Conservation (phyloP, 2,113 vertebrate species). For the Gavia stellata region DNA sequence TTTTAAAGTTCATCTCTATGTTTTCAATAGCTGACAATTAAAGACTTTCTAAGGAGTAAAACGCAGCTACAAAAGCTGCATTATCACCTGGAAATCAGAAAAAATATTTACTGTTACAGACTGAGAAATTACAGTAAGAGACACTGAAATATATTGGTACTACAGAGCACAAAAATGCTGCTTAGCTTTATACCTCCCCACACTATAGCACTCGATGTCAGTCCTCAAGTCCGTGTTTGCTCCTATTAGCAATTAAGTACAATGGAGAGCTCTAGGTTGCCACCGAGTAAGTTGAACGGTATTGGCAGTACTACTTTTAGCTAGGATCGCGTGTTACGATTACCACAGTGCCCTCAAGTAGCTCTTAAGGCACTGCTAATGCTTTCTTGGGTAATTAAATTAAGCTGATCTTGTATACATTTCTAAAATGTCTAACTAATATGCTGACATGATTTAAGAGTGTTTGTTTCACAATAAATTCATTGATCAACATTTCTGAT, state of each 20-base stretch:
- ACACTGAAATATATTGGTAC: neutral
- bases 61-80: neutral
- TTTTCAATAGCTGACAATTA: neutral
- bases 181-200: neutral
- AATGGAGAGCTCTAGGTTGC: conserved; percentile 54
- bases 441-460: neutral
- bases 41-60: neutral
- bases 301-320: conserved; percentile 20
- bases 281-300: neutral
- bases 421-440: conserved; percentile 15
- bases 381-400: conserved; percentile 53
- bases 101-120: neutral
- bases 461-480: neutral
- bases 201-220: neutral
- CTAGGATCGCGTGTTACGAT: neutral
- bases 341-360: conserved; percentile 36
- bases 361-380: conserved; percentile 34
- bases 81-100: neutral
- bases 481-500: neutral
- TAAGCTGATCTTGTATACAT: conserved; percentile 36
- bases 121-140: neutral
- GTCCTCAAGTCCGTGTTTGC: neutral
- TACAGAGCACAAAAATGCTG: neutral
- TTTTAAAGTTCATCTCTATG: neutral
- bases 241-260: conserved; percentile 42